Base-by-base conservation (phyloP, 2,113 vertebrate genomes). In the Progne subis region DNA sequence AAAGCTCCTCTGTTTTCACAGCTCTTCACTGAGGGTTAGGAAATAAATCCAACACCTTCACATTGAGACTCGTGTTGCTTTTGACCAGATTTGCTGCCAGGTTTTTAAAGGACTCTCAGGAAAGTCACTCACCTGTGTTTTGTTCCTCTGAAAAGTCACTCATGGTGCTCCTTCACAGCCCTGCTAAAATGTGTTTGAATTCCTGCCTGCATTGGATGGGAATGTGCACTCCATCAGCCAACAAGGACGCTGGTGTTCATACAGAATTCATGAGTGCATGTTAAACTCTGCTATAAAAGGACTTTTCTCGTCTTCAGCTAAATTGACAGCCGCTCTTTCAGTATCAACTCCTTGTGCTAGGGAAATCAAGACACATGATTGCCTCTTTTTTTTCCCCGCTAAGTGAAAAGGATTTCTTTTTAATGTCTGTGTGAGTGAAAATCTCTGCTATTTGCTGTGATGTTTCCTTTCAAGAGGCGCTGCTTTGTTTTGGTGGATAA, bases 401-500 rank as follows among this genome's bases (percentile, higher is more conserved):
- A 60, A 78, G 64, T 57, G 13, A 52, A 46, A 71, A 64, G 53
- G 39, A 55, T 53, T 59, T 53, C 37, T 91, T 80, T 92, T 89
- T 59, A 59, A 91, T 21, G 83, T 76, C 55, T 87, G 29, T 8
- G 5, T 60, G 67, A 94, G 52, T 53, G 76, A 83, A 94, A 95
- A 79, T 88, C 55, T 69, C 18, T 64, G 82, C 52, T 50, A 9
- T 87, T 92, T 88, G 77, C 90, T 93, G 17, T 60, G 90, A 79
- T 89, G 67, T 63, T 92, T 86, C 71, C 39, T 91, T 84, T 95
- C 80, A 91, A 76, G 52, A 82, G 68, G 29, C 39, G 12, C 65
- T n/a, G 65, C 63, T 91, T 78, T 86, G 83, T 92, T 95, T 94
- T 92, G 60, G n/a, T 81, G 11, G 79, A 18, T 69, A 74, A 78